phyloP scores from a whole-genome alignment of 2,113 vertebrate species.

The Apteryx mantelli region DNA sequence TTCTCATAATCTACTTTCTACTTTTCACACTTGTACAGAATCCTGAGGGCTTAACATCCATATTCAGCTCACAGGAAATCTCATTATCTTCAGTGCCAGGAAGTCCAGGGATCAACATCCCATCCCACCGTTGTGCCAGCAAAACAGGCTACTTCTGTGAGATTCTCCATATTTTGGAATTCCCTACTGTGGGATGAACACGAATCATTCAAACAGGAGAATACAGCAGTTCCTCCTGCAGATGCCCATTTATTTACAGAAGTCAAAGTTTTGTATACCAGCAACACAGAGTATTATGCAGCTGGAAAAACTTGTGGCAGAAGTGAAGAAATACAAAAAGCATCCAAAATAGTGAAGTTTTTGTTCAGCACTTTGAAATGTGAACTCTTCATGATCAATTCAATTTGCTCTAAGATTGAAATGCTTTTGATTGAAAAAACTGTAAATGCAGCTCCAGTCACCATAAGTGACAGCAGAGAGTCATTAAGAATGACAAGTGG shows the following conservation, averaged over 20 bases:
- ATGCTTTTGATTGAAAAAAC: conserved; percentile 33
- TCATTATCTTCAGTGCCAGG: not conserved
- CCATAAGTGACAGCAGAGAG: conserved; percentile 41
- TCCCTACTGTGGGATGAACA: not conserved
- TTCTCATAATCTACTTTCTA: conserved; percentile 19
- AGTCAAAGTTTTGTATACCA: conserved; percentile 13
- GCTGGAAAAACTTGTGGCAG: conserved; percentile 13
- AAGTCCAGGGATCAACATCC: not conserved
- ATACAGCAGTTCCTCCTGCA: not conserved
- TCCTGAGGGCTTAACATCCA: not conserved
- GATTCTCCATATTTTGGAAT: not conserved
- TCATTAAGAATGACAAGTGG: conserved; percentile 65
- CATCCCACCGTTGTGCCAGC: not conserved
- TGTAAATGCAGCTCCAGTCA: conserved; percentile 49
- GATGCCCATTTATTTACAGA: conserved; percentile 20
- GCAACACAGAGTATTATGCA: not conserved
- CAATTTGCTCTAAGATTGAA: conserved; percentile 40
- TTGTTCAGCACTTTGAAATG: conserved; percentile 25
- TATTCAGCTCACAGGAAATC: conserved; percentile 43
- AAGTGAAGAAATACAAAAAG: not conserved
- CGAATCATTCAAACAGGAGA: conserved; percentile 21
- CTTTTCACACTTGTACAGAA: conserved; percentile 10
- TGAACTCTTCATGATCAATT: conserved; percentile 29
- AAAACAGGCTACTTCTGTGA: not conserved
- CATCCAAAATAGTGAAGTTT: not conserved